These are phyloP conservation scores for Cairina moschata DNA, from an alignment of 2,113 vertebrate species.

Conservation along the genomic window DNA sequence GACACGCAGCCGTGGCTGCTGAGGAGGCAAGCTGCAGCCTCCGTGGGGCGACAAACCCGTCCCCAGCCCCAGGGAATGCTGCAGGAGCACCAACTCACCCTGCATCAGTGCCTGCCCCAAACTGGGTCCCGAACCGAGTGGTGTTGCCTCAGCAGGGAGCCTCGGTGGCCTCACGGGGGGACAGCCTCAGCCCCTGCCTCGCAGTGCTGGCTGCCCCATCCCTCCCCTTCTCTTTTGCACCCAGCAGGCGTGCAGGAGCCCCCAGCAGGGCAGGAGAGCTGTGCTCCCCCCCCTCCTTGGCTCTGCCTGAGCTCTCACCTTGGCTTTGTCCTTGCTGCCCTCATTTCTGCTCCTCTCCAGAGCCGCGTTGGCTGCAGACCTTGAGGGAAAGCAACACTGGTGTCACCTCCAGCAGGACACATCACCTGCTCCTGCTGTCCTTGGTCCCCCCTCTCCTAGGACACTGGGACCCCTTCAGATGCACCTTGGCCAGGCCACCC, in stretches of 20 bases:
- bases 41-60: not conserved
- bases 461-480: fast-evolving
- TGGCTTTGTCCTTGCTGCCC: not conserved
- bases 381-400: not conserved
- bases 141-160: not conserved
- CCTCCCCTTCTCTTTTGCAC: not conserved
- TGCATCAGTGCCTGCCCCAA: not conserved
- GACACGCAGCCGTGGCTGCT: not conserved
- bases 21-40: not conserved
- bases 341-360: not conserved
- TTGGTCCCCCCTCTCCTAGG: not conserved
- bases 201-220: not conserved
- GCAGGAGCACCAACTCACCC: not conserved
- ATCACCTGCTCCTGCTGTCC: not conserved
- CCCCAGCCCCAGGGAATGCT: not conserved
- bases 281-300: fast-evolving
- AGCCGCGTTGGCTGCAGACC: not conserved
- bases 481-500: fast-evolving
- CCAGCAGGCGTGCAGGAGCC: fast-evolving
- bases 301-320: constrained; percentile 30
- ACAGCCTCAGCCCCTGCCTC: not conserved
- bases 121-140: not conserved
- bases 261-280: not conserved
- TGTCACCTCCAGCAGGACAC: not conserved
- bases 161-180: fast-evolving